phyloP scores from a whole-genome alignment of 2,797 vertebrate genomes.

The Tauraco hartlaubi region DNA sequence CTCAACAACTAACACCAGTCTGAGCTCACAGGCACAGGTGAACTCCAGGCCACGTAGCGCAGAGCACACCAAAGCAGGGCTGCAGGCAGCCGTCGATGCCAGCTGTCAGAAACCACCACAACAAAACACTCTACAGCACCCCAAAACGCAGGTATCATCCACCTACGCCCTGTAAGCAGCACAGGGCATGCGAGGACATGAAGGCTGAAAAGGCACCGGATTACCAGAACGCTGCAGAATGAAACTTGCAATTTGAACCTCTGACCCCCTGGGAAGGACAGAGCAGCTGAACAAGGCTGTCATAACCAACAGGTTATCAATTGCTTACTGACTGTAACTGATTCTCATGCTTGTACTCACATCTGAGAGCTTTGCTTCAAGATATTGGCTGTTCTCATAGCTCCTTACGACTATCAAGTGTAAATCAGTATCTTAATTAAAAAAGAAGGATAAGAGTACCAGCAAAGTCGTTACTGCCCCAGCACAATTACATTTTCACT shows the following conservation, averaged over 20 bases:
- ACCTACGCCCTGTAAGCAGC: fast-evolving
- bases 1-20: background rate
- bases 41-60: fast-evolving
- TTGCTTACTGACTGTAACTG: background rate
- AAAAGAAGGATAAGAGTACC: background rate
- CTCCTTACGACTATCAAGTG: background rate
- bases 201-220: background rate
- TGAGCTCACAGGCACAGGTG: background rate
- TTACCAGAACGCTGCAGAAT: background rate
- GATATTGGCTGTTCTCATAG: background rate
- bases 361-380: background rate
- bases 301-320: background rate
- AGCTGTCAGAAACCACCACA: background rate
- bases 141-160: fast-evolving
- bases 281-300: background rate
- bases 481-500: background rate
- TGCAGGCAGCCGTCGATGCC: fast-evolving
- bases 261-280: background rate
- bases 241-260: background rate
- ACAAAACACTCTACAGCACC: fast-evolving
- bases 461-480: background rate
- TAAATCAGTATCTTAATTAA: background rate
- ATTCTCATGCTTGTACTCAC: background rate
- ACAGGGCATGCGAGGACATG: fast-evolving
- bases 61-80: background rate